These are phyloP conservation scores for Zoanthus sociatus DNA, from an alignment of 92 coral and sea anemone genomes.

Conservation along the genomic window DNA sequence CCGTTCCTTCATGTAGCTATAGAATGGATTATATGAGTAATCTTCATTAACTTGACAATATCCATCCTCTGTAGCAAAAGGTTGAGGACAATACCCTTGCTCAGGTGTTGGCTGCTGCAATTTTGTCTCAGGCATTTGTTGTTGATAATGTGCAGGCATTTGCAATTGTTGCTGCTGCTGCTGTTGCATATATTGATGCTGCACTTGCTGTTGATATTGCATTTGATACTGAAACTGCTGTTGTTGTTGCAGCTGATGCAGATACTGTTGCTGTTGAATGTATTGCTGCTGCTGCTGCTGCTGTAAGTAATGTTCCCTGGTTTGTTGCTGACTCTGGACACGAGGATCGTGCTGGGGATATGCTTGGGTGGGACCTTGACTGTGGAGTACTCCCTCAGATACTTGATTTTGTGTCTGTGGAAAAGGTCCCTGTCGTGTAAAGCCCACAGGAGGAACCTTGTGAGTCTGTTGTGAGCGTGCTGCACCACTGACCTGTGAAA, in stretches of 20 bases:
- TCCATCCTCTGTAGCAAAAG: not conserved
- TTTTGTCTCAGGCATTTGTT: conserved; percentile 36
- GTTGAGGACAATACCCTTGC: conserved; percentile 11
- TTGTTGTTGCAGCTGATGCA: conserved; percentile 63
- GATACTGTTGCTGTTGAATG: conserved; percentile 61
- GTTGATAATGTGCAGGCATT: conserved; percentile 52
- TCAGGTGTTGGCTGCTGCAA: conserved; percentile 32
- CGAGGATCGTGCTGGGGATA: conserved; percentile 51
- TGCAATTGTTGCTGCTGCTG: conserved; percentile 56
- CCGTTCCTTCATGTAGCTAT: conserved; percentile 36
- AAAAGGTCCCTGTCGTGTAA: conserved; percentile 47
- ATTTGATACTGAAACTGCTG: conserved; percentile 59
- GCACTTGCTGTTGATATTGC: conserved; percentile 44
- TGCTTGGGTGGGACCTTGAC: conserved; percentile 42
- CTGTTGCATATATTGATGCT: conserved; percentile 54
- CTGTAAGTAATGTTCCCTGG: conserved; percentile 60
- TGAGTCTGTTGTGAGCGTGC: conserved; percentile 12
- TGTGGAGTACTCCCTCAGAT: conserved; percentile 25
- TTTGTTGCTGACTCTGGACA: conserved; percentile 52
- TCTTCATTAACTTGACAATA: conserved; percentile 3
- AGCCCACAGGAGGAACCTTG: conserved; percentile 42
- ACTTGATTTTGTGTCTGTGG: conserved; percentile 24
- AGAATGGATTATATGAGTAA: conserved; percentile 51
- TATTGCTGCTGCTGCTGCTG: conserved; percentile 76
- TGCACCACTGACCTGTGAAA: conserved; percentile 18